phyloP scores from a whole-genome alignment of 2,113 vertebrate species.

The Glareola pratincola region DNA sequence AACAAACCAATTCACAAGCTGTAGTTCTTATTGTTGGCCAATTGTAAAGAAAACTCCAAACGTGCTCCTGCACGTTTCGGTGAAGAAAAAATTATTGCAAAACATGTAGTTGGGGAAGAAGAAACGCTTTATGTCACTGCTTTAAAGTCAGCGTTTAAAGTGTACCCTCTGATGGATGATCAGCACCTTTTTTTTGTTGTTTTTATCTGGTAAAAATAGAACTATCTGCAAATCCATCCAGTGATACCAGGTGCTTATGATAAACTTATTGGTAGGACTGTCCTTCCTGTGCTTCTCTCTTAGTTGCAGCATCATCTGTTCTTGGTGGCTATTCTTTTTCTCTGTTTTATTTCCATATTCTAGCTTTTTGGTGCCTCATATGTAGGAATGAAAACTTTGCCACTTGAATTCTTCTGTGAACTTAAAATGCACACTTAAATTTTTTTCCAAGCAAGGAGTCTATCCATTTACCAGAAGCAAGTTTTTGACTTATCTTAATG shows the following conservation, averaged over 20 bases:
- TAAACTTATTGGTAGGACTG: not conserved
- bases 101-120: not conserved
- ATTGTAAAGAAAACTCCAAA: not conserved
- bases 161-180: not conserved
- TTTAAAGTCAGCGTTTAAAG: not conserved
- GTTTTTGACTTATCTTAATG: not conserved
- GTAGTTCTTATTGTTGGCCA: not conserved
- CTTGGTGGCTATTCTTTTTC: not conserved
- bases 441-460: not conserved
- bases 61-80: not conserved
- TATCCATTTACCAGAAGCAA: not conserved
- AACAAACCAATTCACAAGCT: not conserved
- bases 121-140: not conserved
- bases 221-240: not conserved
- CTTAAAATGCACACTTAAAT: not conserved
- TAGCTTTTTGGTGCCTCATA: rapidly evolving
- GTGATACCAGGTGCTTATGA: not conserved
- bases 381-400: not conserved
- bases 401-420: not conserved
- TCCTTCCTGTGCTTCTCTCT: not conserved
- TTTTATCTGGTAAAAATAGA: not conserved
- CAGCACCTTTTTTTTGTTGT: not conserved
- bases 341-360: not conserved
- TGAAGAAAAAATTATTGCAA: not conserved
- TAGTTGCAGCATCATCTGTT: not conserved